Percentiles rank a stretch among this genome's conserved stretches.
Conservation (phyloP, 2,113 vertebrate genomes). For the Microcebus jonahi region DNA sequence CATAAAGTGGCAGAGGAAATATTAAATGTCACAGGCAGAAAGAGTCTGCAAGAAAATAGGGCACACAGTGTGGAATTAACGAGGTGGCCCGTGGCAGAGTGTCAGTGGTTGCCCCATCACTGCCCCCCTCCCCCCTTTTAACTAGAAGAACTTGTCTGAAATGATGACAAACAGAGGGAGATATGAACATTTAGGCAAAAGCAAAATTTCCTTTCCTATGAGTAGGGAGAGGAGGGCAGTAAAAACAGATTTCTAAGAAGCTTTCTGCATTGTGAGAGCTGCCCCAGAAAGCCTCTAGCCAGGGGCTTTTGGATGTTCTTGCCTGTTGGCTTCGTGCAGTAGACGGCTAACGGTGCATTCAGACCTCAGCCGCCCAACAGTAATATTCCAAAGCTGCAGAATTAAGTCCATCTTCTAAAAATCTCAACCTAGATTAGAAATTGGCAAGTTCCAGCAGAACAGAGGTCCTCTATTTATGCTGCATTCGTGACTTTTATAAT, state of each 20-base stretch:
- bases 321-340: neutral
- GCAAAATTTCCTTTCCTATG: neutral
- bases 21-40: too few species aligned
- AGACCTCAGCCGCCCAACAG: neutral
- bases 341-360: neutral
- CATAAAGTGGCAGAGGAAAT: neutral
- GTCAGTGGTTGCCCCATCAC: rapidly evolving
- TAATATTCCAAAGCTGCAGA: neutral
- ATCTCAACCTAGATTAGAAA: neutral
- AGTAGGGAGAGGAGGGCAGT: neutral
- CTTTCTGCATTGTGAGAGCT: neutral
- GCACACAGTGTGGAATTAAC: neutral
- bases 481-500: neutral
- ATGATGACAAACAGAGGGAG: neutral
- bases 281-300: neutral
- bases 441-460: neutral
- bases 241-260: neutral
- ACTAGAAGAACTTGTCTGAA: constrained; percentile 1
- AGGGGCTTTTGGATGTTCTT: neutral
- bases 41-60: neutral
- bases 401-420: neutral
- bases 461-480: neutral
- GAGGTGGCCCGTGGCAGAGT: neutral
- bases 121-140: neutral
- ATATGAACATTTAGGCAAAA: neutral